phyloP scores from a whole-genome alignment of 1,140 invertebrate species.

The Aphelenchoides besseyi region DNA sequence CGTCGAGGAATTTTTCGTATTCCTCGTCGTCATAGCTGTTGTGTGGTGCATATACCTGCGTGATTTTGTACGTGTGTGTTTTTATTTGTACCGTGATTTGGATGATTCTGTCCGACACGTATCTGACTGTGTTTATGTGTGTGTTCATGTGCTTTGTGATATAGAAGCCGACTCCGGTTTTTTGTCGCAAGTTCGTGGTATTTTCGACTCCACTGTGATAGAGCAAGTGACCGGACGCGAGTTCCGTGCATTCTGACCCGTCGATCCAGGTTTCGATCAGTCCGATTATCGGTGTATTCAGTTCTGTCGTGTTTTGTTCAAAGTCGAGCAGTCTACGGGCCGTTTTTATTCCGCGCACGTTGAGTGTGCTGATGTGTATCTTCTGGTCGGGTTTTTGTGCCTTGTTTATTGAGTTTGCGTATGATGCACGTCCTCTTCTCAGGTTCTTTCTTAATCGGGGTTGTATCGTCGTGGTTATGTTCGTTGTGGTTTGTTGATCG shows the following conservation, averaged over 20 bases:
- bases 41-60: not conserved
- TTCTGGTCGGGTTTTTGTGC: too few species aligned
- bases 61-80: not conserved
- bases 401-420: too few species aligned
- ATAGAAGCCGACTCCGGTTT: not conserved
- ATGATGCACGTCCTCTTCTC: too few species aligned
- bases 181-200: not conserved
- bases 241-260: not conserved
- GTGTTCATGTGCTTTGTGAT: not conserved
- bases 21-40: not conserved
- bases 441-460: too few species aligned
- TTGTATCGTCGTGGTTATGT: too few species aligned
- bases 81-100: not conserved
- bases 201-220: not conserved
- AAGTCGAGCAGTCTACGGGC: not conserved
- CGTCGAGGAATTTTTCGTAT: not conserved
- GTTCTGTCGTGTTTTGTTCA: not conserved
- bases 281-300: not conserved
- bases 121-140: not conserved
- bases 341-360: not conserved
- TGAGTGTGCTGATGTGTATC: not conserved
- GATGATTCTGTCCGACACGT: not conserved
- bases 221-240: not conserved
- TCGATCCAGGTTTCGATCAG: not conserved
- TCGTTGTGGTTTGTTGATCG: too few species aligned